Base-by-base conservation (phyloP, 1,140 invertebrate genomes). In the Bombus affinis region DNA sequence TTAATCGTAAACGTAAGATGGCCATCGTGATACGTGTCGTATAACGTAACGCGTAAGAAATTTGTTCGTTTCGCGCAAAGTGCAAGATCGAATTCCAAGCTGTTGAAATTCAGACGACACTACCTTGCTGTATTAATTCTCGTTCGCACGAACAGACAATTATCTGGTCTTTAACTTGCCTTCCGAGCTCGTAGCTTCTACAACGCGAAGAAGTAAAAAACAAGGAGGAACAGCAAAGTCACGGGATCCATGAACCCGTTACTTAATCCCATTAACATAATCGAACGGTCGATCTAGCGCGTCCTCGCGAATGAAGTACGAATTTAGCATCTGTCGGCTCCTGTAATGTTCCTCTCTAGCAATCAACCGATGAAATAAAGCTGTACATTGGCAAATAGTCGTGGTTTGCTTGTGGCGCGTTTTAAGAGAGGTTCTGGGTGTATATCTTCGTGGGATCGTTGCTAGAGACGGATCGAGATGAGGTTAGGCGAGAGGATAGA, bases 241-340 rank as follows among this genome's bases (percentile, higher is more conserved):
- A 65, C 39, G 87, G 81, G 73, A 53, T 76, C 80, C 44, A 44
- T 70, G 62, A 37, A 37, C 76, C 88, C 88, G 88, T 89, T 89
- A 88, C 71, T 82, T 83, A 80, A 89, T 88, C 83, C 57, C 47
- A 89, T 89, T 89, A 89, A 70, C 88, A 89, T 89, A 86, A 89
- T 89, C 85, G 84, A 39, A 66, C 47, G 53, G 4, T 2, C 75
- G 79, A 89, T 86, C 74, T 89, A 85, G 87, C 78, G 88, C 87
- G 87, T 89, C 81, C 85, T 74, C 76, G 88, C 88, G 85, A 89
- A 89, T 77, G 62, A 73, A 66, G 66, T 76, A 22, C 72, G 83
- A 81, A 80, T 70, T 42, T 68, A 68, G 66, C 76, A 39, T 71
- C 28, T 39, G 83, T 76, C 83, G 62, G 78, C 87, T 75, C 66